These are phyloP conservation scores for Zhuqinia jingwanae DNA, from an alignment of 2,888 invertebrate genomes.

Conservation along the genomic window DNA sequence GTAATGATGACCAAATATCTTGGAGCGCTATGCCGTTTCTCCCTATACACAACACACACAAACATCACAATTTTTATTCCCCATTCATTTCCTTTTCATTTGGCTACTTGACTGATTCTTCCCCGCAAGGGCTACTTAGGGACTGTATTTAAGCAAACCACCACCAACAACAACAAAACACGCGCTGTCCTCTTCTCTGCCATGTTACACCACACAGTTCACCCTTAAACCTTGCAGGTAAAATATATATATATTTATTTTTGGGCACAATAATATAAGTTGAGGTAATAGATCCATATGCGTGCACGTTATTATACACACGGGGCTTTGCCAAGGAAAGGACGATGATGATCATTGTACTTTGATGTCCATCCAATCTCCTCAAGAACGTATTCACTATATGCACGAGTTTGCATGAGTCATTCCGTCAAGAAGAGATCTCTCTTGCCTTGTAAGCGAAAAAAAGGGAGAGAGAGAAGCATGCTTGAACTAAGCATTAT, in stretches of 20 bases:
- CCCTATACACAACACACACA: background rate
- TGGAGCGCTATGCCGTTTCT: background rate
- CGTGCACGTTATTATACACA: conserved; percentile 20
- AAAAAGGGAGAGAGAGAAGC: conserved; percentile 18
- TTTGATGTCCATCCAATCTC: conserved; percentile 1
- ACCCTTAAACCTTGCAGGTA: background rate
- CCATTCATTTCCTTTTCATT: conserved; percentile 17
- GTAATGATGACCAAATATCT: conserved; percentile 24
- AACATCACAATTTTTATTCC: too few species aligned
- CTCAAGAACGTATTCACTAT: background rate
- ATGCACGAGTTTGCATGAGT: conserved; percentile 32
- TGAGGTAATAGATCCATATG: conserved; percentile 13
- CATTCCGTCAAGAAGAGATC: conserved; percentile 37
- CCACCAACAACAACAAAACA: too few species aligned
- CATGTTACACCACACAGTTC: background rate
- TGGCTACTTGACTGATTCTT: conserved; percentile 33
- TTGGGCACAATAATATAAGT: background rate
- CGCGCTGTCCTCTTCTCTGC: too few species aligned
- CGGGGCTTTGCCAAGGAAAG: background rate
- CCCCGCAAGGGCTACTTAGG: conserved; percentile 22
- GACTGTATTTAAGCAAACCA: background rate
- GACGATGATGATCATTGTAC: background rate
- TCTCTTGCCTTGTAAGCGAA: background rate
- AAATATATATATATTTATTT: too few species aligned
- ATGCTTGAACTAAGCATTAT: conserved; percentile 60